These are phyloP conservation scores for Spermophilus dauricus DNA, from an alignment of 2,113 vertebrate species.

Conservation along the genomic window DNA sequence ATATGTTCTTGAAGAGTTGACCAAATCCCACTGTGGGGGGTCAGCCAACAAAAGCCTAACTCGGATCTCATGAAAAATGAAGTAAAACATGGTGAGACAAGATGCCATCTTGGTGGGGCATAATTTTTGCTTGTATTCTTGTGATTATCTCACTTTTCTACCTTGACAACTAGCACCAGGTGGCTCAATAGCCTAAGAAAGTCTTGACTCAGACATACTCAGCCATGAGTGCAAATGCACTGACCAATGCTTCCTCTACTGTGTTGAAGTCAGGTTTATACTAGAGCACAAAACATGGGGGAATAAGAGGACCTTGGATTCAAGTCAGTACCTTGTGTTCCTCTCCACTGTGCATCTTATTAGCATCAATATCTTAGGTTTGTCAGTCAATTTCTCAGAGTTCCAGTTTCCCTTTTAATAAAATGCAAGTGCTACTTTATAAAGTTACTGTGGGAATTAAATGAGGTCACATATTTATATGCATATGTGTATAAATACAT, in stretches of 20 bases:
- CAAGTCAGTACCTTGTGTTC: background rate
- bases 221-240: no score
- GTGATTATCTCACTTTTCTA: background rate
- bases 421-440: constrained; percentile 24
- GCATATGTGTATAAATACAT: background rate
- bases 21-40: background rate
- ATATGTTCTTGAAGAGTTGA: background rate
- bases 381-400: background rate
- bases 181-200: background rate
- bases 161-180: background rate
- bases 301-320: background rate
- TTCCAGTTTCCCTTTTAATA: constrained; percentile 32
- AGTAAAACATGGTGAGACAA: background rate
- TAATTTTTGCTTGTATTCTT: background rate
- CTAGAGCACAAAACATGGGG: background rate
- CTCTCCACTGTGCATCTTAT: background rate
- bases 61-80: background rate
- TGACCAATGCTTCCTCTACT: no score
- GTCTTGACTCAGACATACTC: background rate
- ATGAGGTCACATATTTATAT: background rate
- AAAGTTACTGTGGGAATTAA: background rate
- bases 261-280: background rate
- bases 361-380: background rate
- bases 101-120: fast-evolving
- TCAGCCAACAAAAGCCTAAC: background rate